Conservation (phyloP, 2,113 vertebrate genomes). For the Petaurus breviceps region DNA sequence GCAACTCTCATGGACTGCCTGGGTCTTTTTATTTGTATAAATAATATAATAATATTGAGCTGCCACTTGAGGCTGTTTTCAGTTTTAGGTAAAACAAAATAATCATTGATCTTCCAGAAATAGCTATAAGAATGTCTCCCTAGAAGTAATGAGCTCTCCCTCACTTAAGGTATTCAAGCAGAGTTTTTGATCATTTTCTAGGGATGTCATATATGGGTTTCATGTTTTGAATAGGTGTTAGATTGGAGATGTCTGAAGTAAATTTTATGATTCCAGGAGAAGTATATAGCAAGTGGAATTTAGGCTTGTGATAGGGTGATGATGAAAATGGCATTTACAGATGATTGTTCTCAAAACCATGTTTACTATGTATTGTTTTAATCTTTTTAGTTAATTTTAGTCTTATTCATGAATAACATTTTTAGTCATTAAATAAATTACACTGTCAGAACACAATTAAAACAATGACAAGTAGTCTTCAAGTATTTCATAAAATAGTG, state of each 20-base stretch:
- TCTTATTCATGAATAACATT: not conserved
- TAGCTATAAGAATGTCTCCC: not conserved
- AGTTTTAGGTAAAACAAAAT: not conserved
- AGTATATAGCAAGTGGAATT: not conserved
- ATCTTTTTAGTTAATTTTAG: not conserved
- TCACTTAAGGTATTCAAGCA: not conserved
- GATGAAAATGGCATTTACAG: not conserved
- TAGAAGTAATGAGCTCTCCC: not conserved
- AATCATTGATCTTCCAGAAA: not conserved
- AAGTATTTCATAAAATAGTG: not conserved
- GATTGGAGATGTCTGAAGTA: not conserved
- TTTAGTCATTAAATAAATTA: not conserved
- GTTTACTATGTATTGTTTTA: not conserved
- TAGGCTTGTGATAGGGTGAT: not conserved
- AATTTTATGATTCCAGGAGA: not conserved
- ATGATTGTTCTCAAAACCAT: not conserved
- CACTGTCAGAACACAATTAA: not conserved
- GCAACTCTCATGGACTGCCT: not conserved
- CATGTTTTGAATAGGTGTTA: not conserved
- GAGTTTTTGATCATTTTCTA: not conserved
- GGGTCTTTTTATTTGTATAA: not conserved
- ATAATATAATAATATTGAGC: not conserved
- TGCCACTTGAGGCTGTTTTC: not conserved
- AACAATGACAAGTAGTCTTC: not conserved
- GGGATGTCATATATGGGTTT: not conserved